These are phyloP conservation scores for Acanthornis magna DNA, from an alignment of 2,797 vertebrate species.

Conservation along the genomic window DNA sequence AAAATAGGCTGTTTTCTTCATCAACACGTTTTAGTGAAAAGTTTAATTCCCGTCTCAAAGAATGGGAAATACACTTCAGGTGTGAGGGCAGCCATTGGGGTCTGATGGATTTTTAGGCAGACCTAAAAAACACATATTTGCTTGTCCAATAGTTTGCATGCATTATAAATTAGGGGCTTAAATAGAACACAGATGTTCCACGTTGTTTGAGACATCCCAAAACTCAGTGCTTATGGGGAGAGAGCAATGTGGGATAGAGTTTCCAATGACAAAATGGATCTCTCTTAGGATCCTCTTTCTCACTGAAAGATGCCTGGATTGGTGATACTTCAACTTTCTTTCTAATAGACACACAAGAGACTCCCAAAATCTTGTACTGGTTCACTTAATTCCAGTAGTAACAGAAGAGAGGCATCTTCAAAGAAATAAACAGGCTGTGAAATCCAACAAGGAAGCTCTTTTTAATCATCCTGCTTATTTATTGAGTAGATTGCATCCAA, in stretches of 20 bases:
- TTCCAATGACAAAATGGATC: not conserved
- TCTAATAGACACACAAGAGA: not conserved
- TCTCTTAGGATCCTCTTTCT: not conserved
- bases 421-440: not conserved
- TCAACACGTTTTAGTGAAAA: not conserved
- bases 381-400: not conserved
- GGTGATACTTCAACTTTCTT: not conserved
- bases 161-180: not conserved
- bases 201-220: not conserved
- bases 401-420: not conserved
- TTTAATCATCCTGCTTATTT: not conserved
- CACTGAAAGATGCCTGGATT: not conserved
- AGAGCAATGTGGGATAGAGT: not conserved
- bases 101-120: not conserved
- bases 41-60: not conserved
- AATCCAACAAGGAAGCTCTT: not conserved
- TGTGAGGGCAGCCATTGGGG: not conserved
- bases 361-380: not conserved
- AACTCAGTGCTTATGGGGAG: not conserved
- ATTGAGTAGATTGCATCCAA: not conserved
- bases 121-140: not conserved
- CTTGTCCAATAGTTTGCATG: not conserved
- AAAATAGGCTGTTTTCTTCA: not conserved
- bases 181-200: not conserved
- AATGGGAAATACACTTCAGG: not conserved